Base-by-base conservation (phyloP, 2,888 invertebrate genomes). In the Pristionchus arcanus region DNA sequence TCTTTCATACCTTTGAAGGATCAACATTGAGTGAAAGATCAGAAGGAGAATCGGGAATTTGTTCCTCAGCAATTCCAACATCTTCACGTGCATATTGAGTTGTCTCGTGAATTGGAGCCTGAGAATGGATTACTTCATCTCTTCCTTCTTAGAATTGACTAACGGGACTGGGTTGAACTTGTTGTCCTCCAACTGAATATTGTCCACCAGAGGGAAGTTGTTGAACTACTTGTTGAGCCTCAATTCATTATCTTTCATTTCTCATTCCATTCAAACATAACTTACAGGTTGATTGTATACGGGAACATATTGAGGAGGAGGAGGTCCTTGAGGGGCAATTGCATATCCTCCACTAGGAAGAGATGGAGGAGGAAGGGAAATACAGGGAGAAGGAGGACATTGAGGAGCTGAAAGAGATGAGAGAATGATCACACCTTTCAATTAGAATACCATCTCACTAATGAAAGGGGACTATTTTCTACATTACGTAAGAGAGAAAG, bases 181-280 rank as follows among this genome's bases (percentile, higher is more conserved):
- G 37, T 15, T 49, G 34, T 34, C 42, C 37, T 53, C 63, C 86
- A 25, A 31, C 19, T 21, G 87, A 1, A 53, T 86, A 86, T n/a
- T 86, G 86, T 25, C 86, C 86, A 15, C 42, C 86, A 3, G 63
- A 66, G 19, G 86, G 86, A 86, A 86, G 86, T 42, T 86, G 86
- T 28, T 86, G 86, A 25, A 86, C 86, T 13, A 66, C 15, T 55
- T 86, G 86, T 25, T 86, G 86, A 37, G 63, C 34, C 86, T 86
- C 42, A 63, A 63, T 28, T 34, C 5, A 49, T n/a, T 15, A 53
- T 49, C 15, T 34, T 49, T n/a, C 49, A 49, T 34, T 28, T 83
- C 25, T 25, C 21, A 2, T 53, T n/a, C 28, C n/a, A 81, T 13
- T 59, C 37, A 31, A n/a, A 59, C 31, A n/a, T 15, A 4, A 86